Evolutionary conservation across 53 echinoderm and acorn worm species (phyloP), one percentile per base, ranked within the genome.

Genomic region (Apostichopus leukothele): DNA sequence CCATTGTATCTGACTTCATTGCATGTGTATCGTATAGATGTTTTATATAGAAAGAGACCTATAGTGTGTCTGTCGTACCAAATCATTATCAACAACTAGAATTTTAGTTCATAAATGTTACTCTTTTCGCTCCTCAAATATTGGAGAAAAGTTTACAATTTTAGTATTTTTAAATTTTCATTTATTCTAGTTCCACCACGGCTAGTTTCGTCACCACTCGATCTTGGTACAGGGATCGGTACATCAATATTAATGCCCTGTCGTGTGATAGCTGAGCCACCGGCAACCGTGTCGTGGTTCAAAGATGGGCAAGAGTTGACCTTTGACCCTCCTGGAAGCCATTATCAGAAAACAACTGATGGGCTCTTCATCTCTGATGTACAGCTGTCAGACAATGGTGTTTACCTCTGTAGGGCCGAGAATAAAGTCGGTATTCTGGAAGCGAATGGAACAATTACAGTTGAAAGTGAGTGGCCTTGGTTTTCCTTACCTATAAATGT

Each of bases 261-360:
- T 75, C 83, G 89, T 13, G 93, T 94, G 86, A 92, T 93, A 1
- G 98, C 93, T 4, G 98, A 98, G 63, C 98, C 98, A 18, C 81
- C 80, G 22, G 92, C 98, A 0, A 74, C 59, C 7, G 74, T 98
- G 76, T 89, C 93, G 8, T 98, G 98, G 98, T 88, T 87, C 90
- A 93, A 92, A 91, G 94, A 98, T 54, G 89, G 86, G 12, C 63
- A 75, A 50, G 88, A 89, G 18, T 23, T 98, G 13, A 76, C 67
- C 63, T 53, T 93, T 16, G 74, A 88, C 61, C 92, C 93, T 9
- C 10, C 77, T 6, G 88, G 68, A 54, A 86, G 86, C 52, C 85
- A 89, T 59, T 94, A 91, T 67, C 91, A 91, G 78, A 74, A 84
- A 88, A 98, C 95, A 78, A 94, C 79, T 55, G 87, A 93, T 25